Evolutionary conservation across 2,113 vertebrate species (phyloP).

Genomic region (Rissa tridactyla): DNA sequence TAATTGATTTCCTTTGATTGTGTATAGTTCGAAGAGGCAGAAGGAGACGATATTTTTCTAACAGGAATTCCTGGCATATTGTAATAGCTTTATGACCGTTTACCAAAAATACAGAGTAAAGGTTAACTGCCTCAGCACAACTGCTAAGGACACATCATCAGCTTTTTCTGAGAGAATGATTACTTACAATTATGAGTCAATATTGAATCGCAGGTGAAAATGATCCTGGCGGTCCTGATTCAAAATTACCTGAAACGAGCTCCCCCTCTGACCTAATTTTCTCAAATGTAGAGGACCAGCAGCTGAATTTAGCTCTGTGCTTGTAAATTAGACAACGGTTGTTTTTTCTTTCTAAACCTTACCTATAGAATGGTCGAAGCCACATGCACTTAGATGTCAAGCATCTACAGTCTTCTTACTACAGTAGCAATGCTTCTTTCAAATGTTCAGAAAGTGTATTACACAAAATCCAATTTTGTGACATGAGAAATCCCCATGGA

Average conservation of each 20-base stretch:
- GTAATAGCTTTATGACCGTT: neutral
- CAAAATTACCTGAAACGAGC: neutral
- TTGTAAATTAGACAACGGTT: neutral
- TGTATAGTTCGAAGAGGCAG: neutral
- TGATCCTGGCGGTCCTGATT: neutral
- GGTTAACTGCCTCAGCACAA: neutral
- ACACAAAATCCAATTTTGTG: neutral
- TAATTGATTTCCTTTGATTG: neutral
- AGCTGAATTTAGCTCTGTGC: neutral
- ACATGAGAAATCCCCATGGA: neutral
- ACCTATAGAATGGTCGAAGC: neutral
- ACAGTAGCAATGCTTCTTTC: neutral
- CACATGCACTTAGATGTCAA: neutral
- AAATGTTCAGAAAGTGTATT: neutral
- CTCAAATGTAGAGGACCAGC: neutral
- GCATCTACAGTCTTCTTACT: neutral
- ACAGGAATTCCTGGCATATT: neutral
- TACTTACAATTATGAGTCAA: neutral
- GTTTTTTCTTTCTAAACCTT: neutral
- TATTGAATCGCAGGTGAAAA: neutral
- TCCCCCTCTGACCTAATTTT: neutral
- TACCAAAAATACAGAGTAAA: neutral
- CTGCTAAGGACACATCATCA: neutral
- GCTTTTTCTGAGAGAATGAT: neutral
- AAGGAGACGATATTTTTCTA: neutral